Conservation (phyloP, 1,140 invertebrate species). For the Bombus sylvicola region DNA sequence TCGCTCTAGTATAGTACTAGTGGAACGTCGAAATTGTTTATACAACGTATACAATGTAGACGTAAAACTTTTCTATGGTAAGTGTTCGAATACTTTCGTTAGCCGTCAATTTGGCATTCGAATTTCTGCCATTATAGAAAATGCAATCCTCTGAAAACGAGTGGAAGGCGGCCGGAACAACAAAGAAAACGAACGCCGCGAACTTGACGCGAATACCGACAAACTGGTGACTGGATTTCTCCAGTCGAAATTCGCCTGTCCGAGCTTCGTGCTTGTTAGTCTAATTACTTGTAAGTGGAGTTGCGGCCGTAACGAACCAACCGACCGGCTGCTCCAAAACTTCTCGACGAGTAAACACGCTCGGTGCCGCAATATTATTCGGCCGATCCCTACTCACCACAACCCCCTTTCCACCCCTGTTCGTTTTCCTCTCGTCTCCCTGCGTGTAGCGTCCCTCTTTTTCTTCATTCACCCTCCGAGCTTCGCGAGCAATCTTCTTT, state of each 20-base stretch:
- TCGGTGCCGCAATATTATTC: conserved; percentile 69
- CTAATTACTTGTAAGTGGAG: conserved; percentile 70
- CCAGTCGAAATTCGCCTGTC: conserved; percentile 38
- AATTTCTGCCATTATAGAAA: too few species aligned
- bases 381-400: conserved; percentile 7
- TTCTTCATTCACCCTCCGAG: conserved; percentile 34
- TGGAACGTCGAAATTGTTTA: too few species aligned
- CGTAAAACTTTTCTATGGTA: too few species aligned
- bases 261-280: conserved; percentile 58
- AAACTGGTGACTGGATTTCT: conserved; percentile 48
- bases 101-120: too few species aligned
- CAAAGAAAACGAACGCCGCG: conserved; percentile 33
- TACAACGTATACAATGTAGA: too few species aligned
- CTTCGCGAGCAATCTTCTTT: conserved; percentile 70
- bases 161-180: neutral
- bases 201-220: conserved; percentile 37
- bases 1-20: too few species aligned
- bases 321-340: conserved; percentile 63
- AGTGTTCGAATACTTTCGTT: too few species aligned
- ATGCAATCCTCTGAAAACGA: too few species aligned
- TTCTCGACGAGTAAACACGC: conserved; percentile 71
- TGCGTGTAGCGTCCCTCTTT: neutral
- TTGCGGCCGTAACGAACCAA: conserved; percentile 69
- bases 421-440: neutral
- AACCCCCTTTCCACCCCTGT: neutral